Evolutionary conservation across 2,888 invertebrate species (phyloP).

Genomic region (Nudaria mundana): DNA sequence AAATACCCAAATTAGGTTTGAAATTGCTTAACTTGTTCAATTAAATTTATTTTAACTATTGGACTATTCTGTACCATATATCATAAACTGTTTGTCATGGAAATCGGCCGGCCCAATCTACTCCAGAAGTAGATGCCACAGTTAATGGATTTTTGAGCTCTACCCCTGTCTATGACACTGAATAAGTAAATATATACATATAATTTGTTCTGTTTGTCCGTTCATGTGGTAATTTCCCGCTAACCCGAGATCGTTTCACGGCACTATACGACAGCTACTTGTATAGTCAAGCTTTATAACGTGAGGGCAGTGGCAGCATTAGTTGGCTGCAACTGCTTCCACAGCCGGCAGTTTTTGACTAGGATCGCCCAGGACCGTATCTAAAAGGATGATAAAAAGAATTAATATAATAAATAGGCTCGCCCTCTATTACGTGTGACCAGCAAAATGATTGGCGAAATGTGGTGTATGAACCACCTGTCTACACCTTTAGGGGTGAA

Average conservation of each 20-base stretch:
- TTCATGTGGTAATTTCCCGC: slow-evolving; percentile 19
- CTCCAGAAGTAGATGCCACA: too few relatives aligned
- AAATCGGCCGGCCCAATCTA: too few relatives aligned
- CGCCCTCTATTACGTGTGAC: too few relatives aligned
- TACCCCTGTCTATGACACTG: too few relatives aligned
- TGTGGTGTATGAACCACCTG: too few relatives aligned
- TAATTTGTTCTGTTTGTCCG: slow-evolving; percentile 8
- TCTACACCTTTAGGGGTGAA: too few relatives aligned
- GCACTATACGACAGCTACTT: slow-evolving; percentile 41
- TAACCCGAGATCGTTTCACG: slow-evolving; percentile 39
- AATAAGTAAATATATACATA: slow-evolving; percentile 9
- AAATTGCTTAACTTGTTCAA: slow-evolving; percentile 1
- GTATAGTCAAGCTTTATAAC: slow-evolving; percentile 54
- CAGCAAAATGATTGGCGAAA: too few relatives aligned
- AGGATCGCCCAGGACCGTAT: slow-evolving; percentile 48
- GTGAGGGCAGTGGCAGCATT: slow-evolving; percentile 30
- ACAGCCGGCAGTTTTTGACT: slow-evolving; percentile 49
- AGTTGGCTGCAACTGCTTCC: slow-evolving; percentile 58
- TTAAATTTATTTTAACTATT: too few relatives aligned
- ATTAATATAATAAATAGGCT: too few relatives aligned
- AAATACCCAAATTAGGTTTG: slow-evolving; percentile 7
- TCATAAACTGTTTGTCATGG: too few relatives aligned
- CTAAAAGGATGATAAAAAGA: slow-evolving; percentile 38
- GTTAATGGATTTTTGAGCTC: too few relatives aligned
- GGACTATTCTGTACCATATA: too few relatives aligned